Percentiles rank a stretch among this genome's conserved stretches.
Evolutionary conservation across 1,140 invertebrate genomes (phyloP).

Genomic region (Drosophila pectinifera): DNA sequence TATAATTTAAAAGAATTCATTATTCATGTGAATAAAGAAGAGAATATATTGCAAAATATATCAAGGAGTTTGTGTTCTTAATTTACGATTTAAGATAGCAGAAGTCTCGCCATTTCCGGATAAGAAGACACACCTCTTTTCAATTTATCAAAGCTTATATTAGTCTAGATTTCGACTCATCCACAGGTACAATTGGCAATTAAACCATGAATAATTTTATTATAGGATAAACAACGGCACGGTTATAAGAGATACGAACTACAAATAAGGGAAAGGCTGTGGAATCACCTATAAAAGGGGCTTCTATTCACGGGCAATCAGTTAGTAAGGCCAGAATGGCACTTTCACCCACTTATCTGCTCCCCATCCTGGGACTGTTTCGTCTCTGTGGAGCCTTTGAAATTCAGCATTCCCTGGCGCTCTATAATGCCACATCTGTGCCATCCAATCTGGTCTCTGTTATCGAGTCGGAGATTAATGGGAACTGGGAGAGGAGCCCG

Average conservation of each 20-base stretch:
- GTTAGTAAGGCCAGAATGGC: constrained; percentile 16
- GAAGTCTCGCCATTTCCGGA: background rate
- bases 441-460: constrained; percentile 33
- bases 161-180: constrained; percentile 1
- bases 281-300: constrained; percentile 40
- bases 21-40: background rate
- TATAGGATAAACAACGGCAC: constrained; percentile 29
- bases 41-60: background rate
- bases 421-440: constrained; percentile 31
- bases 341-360: constrained; percentile 6
- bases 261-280: constrained; percentile 42
- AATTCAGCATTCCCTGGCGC: background rate
- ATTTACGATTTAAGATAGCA: too few species aligned
- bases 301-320: background rate
- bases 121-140: background rate
- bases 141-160: constrained; percentile 23
- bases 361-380: constrained; percentile 27
- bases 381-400: background rate
- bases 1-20: background rate
- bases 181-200: constrained; percentile 18
- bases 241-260: constrained; percentile 62
- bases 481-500: constrained; percentile 54
- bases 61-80: background rate
- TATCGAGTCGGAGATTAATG: constrained; percentile 60
- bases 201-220: constrained; percentile 43